phyloP scores from a whole-genome alignment of 2,113 vertebrate species.

The Nerophis ophidion region DNA sequence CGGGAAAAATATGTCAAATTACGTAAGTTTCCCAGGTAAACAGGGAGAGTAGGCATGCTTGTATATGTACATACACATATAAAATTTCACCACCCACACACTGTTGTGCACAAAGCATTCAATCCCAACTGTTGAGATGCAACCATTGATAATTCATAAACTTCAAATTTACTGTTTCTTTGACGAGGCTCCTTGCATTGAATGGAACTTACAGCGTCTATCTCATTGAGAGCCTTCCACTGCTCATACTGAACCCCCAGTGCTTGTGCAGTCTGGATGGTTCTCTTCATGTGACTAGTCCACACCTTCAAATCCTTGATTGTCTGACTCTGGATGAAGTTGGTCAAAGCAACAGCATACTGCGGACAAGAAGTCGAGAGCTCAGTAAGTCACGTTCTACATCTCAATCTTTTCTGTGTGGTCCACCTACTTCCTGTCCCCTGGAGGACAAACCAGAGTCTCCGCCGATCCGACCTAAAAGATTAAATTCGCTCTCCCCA shows the following conservation, averaged over 20 bases:
- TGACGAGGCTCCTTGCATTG: neutral
- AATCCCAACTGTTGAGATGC: too few relatives aligned
- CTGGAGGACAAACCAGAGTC: conserved; percentile 74
- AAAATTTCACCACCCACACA: too few relatives aligned
- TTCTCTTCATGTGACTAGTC: conserved; percentile 89
- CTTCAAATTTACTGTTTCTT: neutral
- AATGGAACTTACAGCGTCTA: conserved; percentile 79
- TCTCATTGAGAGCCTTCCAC: conserved; percentile 92
- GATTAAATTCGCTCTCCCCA: conserved; percentile 85
- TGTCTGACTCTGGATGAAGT: conserved; percentile 76
- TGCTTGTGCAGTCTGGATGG: conserved; percentile 83
- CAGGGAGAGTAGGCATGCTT: too few relatives aligned
- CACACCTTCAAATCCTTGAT: conserved; percentile 84
- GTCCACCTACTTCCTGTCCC: conserved; percentile 68
- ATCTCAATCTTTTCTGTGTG: neutral
- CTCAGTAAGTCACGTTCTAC: neutral
- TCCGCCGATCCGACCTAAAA: conserved; percentile 78
- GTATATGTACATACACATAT: too few relatives aligned
- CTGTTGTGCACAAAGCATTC: too few relatives aligned
- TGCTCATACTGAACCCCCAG: conserved; percentile 83
- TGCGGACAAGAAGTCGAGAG: conserved; percentile 34
- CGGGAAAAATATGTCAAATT: too few relatives aligned
- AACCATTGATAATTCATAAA: neutral
- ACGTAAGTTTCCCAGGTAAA: too few relatives aligned
- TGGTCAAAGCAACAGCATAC: conserved; percentile 75